Conservation (phyloP, 2,113 vertebrate genomes). For the Pomatorhinus ruficollis region DNA sequence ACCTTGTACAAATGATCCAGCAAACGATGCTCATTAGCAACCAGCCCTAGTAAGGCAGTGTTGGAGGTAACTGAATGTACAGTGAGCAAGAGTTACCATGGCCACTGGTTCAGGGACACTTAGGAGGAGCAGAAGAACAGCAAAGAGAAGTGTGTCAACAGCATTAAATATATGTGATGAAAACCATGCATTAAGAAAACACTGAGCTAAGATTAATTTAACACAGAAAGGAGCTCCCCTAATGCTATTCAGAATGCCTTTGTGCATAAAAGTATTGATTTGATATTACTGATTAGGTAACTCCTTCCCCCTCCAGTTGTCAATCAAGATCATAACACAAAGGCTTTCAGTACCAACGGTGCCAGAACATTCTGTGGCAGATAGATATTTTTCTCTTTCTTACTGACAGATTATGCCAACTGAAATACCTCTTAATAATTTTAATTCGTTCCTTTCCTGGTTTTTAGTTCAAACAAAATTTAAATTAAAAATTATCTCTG, state of each 20-base stretch:
- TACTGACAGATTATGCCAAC: neutral
- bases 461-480: conserved; percentile 45
- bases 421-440: conserved; percentile 20
- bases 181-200: neutral
- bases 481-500: conserved; percentile 47
- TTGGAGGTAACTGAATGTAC: neutral
- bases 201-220: neutral
- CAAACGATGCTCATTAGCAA: conserved; percentile 42
- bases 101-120: conserved; percentile 34
- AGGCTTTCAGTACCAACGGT: neutral
- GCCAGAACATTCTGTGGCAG: neutral
- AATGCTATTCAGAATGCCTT: neutral
- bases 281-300: neutral
- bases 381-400: neutral
- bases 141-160: neutral
- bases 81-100: neutral
- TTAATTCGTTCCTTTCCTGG: conserved; percentile 15
- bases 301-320: neutral
- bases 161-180: neutral
- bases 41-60: neutral
- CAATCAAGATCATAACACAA: conserved; percentile 3
- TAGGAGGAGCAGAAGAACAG: neutral
- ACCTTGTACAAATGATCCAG: neutral
- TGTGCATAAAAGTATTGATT: conserved; percentile 14
- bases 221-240: neutral